Evolutionary conservation across 2,888 invertebrate species (phyloP).

Genomic region (Lasioglossum pauxillum): DNA sequence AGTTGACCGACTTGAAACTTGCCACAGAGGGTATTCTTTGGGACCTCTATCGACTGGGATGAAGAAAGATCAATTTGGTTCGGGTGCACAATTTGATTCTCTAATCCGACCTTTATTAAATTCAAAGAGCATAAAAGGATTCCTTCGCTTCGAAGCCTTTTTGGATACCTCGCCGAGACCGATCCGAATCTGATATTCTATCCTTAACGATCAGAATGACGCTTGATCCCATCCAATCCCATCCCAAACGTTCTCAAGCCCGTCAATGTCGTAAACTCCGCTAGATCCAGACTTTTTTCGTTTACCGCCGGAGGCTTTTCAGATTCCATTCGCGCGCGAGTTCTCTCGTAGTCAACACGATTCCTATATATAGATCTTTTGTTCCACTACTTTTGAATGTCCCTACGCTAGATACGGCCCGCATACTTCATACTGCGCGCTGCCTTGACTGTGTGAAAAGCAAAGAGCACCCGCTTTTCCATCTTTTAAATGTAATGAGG

Average conservation of each 20-base stretch:
- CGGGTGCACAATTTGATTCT: not conserved
- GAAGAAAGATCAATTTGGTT: not conserved
- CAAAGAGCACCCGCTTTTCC: conserved; percentile 9
- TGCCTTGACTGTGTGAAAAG: not conserved
- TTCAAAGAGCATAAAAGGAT: not conserved
- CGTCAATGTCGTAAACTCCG: not conserved
- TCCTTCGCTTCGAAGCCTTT: not conserved
- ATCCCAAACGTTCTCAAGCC: not conserved
- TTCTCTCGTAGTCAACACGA: not conserved
- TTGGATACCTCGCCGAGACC: not conserved
- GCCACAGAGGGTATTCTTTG: too few species aligned
- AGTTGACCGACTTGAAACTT: not conserved
- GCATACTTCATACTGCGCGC: not conserved
- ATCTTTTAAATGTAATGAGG: conserved; percentile 11
- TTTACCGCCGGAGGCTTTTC: not conserved
- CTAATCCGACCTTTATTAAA: not conserved
- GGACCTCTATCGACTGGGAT: not conserved
- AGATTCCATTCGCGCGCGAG: not conserved
- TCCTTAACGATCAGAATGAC: not conserved
- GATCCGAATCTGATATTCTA: not conserved
- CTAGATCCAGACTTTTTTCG: not conserved
- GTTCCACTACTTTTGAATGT: conserved; percentile 1
- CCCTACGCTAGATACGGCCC: not conserved
- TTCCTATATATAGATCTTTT: conserved; percentile 15
- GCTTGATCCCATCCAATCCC: not conserved